phyloP scores from a whole-genome alignment of 2,888 invertebrate species.

The Amphipyra tragopoginis region DNA sequence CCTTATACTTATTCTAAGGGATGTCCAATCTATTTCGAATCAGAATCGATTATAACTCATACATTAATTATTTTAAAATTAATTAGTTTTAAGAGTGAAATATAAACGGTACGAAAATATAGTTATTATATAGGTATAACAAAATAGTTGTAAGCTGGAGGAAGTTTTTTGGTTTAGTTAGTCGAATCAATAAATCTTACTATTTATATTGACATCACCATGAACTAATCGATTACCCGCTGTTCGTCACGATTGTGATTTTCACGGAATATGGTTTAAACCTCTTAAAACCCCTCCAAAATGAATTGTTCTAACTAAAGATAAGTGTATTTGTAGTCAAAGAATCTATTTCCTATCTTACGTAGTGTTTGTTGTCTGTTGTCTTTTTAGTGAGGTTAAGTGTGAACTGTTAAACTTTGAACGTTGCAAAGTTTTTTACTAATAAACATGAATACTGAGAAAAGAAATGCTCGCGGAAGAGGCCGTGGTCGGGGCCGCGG shows the following conservation, averaged over 20 bases:
- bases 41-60: no score
- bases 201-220: conserved; percentile 29
- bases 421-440: conserved; percentile 24
- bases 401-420: conserved; percentile 40
- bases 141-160: no score
- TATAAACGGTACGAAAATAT: no score
- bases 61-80: no score
- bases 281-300: conserved; percentile 27
- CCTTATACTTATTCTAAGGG: no score
- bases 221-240: conserved; percentile 50
- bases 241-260: conserved; percentile 28
- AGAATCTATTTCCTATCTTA: not conserved
- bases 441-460: conserved; percentile 84
- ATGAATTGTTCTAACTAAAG: conserved; percentile 12
- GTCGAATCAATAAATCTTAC: conserved; percentile 19
- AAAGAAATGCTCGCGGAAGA: conserved; percentile 92
- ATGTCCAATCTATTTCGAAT: no score
- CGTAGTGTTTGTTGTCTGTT: conserved; percentile 1
- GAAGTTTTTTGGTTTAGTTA: not conserved
- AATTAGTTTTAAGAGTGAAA: no score
- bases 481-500: conserved; percentile 95
- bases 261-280: conserved; percentile 19
- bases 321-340: not conserved
- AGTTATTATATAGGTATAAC: no score
- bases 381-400: conserved; percentile 46